Base-by-base conservation (phyloP, 2,113 vertebrate species). In the Gymnarchus niloticus region DNA sequence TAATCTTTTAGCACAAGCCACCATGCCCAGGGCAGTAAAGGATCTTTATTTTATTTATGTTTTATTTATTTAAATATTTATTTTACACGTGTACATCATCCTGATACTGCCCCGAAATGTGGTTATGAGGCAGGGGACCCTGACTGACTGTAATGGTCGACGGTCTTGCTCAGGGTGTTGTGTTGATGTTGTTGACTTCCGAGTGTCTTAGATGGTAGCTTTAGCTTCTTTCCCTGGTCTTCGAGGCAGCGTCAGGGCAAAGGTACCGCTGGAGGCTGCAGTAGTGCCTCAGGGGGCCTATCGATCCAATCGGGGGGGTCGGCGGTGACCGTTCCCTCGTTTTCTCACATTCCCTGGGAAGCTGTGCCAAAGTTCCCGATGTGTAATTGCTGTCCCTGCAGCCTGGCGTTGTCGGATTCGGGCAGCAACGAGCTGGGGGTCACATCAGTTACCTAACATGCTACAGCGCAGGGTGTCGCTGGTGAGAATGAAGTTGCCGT, bases 61-160 rank as follows among this genome's bases (percentile, higher is more conserved):
- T 94, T 93, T 89, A 92, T 93, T 91, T 91, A 93, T 92, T 93
- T 93, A 90, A 93, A 91, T 93, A 91, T 91, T 90, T 90, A 87
- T 85, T 83, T 86, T 61, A 81, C 48, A 81, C 87, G 88, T 85
- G 80, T 91, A 89, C 88, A 78, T n/a, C n/a, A n/a, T 86, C 85
- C 87, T 88, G 91, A 90, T 89, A 91, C 91, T 87, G 85, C 25
- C 84, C 87, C 80, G 54, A 65, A 6, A 6, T 77, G 59, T 88
- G 85, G 78, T 82, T 85, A 76, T 86, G 81, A 88, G 85, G 1
- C 46, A 54, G 4, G 80, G 86, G 87, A 84, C 87, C 41, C 85
- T 83, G 88, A 87, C 84, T 69, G 86, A 85, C 87, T 44, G 25
- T 78, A 88, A 65, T 69, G 46, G 41, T 83, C 88, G 87, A 89